phyloP scores from a whole-genome alignment of 2,888 invertebrate genomes.

The Tridacna crocea region DNA sequence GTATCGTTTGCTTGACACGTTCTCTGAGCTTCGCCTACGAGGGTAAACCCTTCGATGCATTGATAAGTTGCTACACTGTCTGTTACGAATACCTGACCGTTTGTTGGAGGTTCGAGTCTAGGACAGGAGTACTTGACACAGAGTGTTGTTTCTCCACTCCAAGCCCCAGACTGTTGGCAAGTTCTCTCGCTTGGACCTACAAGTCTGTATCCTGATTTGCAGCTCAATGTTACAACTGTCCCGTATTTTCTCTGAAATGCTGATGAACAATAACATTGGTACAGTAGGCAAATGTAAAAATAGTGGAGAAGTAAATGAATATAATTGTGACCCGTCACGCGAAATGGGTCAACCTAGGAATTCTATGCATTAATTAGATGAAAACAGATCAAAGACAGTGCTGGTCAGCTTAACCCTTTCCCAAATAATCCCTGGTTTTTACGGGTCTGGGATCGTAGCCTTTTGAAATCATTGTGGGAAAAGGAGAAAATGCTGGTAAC shows the following conservation, averaged over 20 bases:
- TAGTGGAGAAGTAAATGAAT: too few species aligned
- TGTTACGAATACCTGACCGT: slow-evolving; percentile 51
- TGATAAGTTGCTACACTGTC: slow-evolving; percentile 86
- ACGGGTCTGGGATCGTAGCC: too few species aligned
- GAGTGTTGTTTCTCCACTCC: slow-evolving; percentile 74
- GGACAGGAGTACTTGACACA: slow-evolving; percentile 75
- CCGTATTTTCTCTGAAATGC: slow-evolving; percentile 68
- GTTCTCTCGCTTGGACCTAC: slow-evolving; percentile 93
- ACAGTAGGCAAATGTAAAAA: too few species aligned
- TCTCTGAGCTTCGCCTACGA: slow-evolving; percentile 93
- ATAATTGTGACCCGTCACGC: too few species aligned
- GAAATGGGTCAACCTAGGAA: too few species aligned
- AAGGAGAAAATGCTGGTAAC: too few species aligned
- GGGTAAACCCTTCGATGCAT: slow-evolving; percentile 94
- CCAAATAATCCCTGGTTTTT: too few species aligned
- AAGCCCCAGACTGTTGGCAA: slow-evolving; percentile 81
- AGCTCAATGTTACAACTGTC: slow-evolving; percentile 88
- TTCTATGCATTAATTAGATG: too few species aligned
- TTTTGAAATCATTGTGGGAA: too few species aligned
- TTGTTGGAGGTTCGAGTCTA: slow-evolving; percentile 50
- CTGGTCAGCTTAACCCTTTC: too few species aligned
- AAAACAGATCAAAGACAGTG: too few species aligned
- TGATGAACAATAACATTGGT: background rate
- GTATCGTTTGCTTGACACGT: slow-evolving; percentile 85
- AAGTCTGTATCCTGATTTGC: slow-evolving; percentile 94